phyloP scores from a whole-genome alignment of 2,888 invertebrate species.

The Diaphora mendica region DNA sequence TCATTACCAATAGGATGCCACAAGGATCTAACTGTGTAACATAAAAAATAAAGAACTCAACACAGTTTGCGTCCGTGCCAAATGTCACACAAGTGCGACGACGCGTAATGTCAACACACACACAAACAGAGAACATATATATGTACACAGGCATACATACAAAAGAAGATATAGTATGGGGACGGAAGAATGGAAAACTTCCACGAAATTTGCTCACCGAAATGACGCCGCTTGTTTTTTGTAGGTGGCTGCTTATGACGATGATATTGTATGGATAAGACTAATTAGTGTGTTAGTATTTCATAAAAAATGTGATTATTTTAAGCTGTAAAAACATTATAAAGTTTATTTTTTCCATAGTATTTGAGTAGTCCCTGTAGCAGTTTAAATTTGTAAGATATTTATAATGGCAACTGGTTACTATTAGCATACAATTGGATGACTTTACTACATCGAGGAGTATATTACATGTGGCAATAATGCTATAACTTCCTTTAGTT shows the following conservation, averaged over 20 bases:
- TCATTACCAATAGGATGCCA: conserved; percentile 22
- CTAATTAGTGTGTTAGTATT: conserved; percentile 51
- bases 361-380: too few relatives aligned
- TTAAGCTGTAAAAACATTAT: too few relatives aligned
- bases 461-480: too few relatives aligned
- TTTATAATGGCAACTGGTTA: background rate
- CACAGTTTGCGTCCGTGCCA: conserved; percentile 44
- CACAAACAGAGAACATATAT: conserved; percentile 62
- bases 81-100: conserved; percentile 54
- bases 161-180: conserved; percentile 68
- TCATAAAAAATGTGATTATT: too few relatives aligned
- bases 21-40: conserved; percentile 26
- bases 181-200: conserved; percentile 80
- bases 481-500: too few relatives aligned
- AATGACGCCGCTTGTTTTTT: conserved; percentile 86
- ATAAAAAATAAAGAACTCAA: conserved; percentile 28
- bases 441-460: too few relatives aligned
- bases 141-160: conserved; percentile 58
- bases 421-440: background rate
- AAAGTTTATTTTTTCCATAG: background rate
- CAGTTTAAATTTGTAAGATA: too few relatives aligned
- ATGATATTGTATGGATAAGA: conserved; percentile 64
- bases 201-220: conserved; percentile 84
- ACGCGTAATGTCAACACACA: conserved; percentile 57
- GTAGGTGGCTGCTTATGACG: conserved; percentile 81